These are phyloP conservation scores for Colossoma macropomum DNA, from an alignment of 2,113 vertebrate genomes.

Conservation along the genomic window DNA sequence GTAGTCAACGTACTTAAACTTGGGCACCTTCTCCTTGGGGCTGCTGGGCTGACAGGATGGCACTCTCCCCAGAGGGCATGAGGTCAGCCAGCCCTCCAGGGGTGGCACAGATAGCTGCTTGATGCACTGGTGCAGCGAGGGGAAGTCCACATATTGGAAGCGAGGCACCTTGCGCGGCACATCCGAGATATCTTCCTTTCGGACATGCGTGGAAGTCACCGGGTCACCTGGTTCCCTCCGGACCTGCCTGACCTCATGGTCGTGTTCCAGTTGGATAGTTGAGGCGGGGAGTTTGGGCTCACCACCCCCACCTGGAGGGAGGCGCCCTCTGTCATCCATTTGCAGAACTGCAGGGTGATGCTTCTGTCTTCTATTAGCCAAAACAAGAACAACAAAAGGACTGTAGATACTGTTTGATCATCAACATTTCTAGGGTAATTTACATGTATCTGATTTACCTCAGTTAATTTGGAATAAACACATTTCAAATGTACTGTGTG, in stretches of 20 bases:
- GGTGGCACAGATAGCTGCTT: conserved; percentile 63
- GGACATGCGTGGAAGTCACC: conserved; percentile 29
- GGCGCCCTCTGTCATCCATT: conserved; percentile 52
- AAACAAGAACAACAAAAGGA: neutral
- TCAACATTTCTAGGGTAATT: neutral
- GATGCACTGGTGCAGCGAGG: conserved; percentile 66
- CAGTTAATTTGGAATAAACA: too few relatives aligned
- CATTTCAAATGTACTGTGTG: too few relatives aligned
- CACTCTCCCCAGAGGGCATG: conserved; percentile 35
- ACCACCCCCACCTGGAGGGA: conserved; percentile 30
- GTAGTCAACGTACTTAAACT: conserved; percentile 67
- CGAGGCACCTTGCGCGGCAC: conserved; percentile 62
- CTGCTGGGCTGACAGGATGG: conserved; percentile 27
- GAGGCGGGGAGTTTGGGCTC: conserved; percentile 33
- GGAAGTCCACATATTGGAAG: conserved; percentile 67
- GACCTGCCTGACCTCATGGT: neutral
- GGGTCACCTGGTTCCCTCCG: conserved; percentile 20
- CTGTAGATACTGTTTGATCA: neutral
- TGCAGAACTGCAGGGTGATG: conserved; percentile 19
- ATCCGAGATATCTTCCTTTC: conserved; percentile 50
- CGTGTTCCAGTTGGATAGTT: conserved; percentile 20
- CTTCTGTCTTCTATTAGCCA: conserved; percentile 14
- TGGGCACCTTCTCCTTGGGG: conserved; percentile 56
- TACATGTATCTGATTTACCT: neutral
- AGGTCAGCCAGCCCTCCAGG: conserved; percentile 56